Evolutionary conservation across 2,113 vertebrate genomes (phyloP).

Genomic region (Noctilio leporinus): DNA sequence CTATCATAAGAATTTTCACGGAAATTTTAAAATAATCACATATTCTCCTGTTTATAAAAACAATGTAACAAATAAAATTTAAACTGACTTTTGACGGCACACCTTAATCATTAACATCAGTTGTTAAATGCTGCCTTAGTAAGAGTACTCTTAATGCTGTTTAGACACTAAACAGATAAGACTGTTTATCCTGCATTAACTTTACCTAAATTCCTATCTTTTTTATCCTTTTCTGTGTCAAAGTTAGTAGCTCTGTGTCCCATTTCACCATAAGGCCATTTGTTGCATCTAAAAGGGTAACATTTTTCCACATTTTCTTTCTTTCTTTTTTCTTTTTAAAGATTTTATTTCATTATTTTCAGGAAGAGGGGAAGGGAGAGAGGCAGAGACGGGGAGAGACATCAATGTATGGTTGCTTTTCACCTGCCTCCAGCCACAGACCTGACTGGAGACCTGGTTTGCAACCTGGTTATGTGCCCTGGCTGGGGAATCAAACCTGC

Average conservation of each 20-base stretch:
- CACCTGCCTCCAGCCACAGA: no score
- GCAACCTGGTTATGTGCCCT: no score
- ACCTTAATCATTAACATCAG: not conserved
- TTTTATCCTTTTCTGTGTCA: not conserved
- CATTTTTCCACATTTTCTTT: not conserved
- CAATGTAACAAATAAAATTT: constrained; percentile 27
- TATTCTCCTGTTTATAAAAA: not conserved
- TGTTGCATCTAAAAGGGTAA: not conserved
- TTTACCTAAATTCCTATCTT: not conserved
- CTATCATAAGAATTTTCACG: not conserved
- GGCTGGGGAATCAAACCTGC: no score
- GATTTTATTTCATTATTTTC: no score
- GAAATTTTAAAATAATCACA: constrained; percentile 37
- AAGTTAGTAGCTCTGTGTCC: not conserved
- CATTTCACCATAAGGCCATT: not conserved
- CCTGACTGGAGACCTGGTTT: no score
- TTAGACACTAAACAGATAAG: not conserved
- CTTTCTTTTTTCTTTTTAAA: no score
- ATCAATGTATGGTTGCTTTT: no score
- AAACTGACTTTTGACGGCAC: not conserved
- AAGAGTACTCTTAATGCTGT: not conserved
- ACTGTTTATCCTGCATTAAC: not conserved
- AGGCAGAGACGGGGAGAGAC: no score
- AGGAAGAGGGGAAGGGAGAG: no score
- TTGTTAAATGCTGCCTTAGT: not conserved